Conservation (phyloP, 2,888 invertebrate species). For the Bombyx huttoni region DNA sequence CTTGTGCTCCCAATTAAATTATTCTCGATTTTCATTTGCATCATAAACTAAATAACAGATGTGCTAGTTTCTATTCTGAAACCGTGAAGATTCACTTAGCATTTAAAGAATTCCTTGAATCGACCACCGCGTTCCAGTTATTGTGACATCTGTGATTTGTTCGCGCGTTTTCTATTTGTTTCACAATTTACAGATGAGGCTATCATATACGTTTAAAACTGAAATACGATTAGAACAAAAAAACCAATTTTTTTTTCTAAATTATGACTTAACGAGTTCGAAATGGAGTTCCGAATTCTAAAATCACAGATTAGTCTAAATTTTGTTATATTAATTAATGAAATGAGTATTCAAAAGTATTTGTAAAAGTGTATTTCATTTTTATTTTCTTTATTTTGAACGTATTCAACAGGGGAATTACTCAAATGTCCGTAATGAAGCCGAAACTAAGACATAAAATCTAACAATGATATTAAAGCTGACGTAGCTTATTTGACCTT, state of each 20-base stretch:
- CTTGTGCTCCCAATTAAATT: neutral
- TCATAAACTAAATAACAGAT: neutral
- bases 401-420: too few relatives aligned
- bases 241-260: too few relatives aligned
- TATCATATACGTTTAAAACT: too few relatives aligned
- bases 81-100: neutral
- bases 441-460: slow-evolving; percentile 17
- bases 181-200: neutral
- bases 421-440: neutral
- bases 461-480: slow-evolving; percentile 15
- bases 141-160: neutral
- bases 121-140: neutral
- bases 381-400: too few relatives aligned
- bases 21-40: neutral
- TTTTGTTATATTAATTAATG: too few relatives aligned
- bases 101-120: neutral
- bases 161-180: neutral
- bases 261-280: too few relatives aligned
- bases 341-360: too few relatives aligned
- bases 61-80: neutral
- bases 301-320: too few relatives aligned
- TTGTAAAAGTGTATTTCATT: too few relatives aligned
- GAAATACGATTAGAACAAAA: too few relatives aligned
- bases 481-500: slow-evolving; percentile 35
- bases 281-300: too few relatives aligned